Percentiles rank a stretch among this genome's conserved stretches.
phyloP scores from a whole-genome alignment of 2,888 invertebrate species.

The Dioctria linearis region DNA sequence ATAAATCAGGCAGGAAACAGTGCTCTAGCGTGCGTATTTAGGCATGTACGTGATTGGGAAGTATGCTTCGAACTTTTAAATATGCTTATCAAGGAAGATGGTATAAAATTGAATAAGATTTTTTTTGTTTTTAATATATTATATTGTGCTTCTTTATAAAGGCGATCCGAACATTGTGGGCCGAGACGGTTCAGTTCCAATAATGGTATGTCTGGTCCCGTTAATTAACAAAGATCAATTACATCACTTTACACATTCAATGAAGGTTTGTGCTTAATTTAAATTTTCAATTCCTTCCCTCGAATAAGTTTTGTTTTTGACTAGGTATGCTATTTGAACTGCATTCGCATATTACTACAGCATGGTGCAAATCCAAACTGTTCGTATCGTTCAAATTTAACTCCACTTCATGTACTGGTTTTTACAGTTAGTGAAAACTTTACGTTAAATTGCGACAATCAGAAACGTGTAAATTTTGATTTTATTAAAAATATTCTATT shows the following conservation, averaged over 20 bases:
- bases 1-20: conserved; percentile 81
- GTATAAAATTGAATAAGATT: conserved; percentile 59
- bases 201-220: conserved; percentile 83
- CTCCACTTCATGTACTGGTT: conserved; percentile 80
- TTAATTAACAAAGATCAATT: conserved; percentile 82
- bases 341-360: conserved; percentile 78
- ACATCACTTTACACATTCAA: conserved; percentile 81
- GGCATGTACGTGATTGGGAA: conserved; percentile 81
- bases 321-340: conserved; percentile 80
- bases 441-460: conserved; percentile 77
- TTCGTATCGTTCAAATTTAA: conserved; percentile 78
- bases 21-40: conserved; percentile 79
- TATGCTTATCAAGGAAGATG: conserved; percentile 71
- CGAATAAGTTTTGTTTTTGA: conserved; percentile 58
- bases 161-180: conserved; percentile 80
- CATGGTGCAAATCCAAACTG: conserved; percentile 84
- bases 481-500: conserved; percentile 80
- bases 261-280: conserved; percentile 74
- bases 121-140: conserved; percentile 1
- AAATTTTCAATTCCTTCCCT: not conserved
- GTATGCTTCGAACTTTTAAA: conserved; percentile 72
- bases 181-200: conserved; percentile 80
- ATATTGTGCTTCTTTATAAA: conserved; percentile 60
- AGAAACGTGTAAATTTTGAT: conserved; percentile 79
- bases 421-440: conserved; percentile 82